Conservation (phyloP, 2,797 vertebrate species). For the Chelon labrosus region DNA sequence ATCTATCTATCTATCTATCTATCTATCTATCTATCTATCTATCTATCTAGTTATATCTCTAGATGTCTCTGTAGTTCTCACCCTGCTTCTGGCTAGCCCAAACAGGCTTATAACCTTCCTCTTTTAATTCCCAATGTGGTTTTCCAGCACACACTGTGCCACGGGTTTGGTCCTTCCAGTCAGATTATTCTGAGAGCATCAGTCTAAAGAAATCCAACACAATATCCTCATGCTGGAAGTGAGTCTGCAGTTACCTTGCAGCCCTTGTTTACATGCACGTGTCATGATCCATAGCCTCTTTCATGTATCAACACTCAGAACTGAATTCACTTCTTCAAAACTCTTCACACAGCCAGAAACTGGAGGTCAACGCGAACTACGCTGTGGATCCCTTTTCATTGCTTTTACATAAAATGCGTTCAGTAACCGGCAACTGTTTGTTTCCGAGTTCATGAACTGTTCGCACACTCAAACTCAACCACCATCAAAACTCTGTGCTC, state of each 20-base stretch:
- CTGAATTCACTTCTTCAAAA: conserved; percentile 7
- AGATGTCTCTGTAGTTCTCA: conserved; percentile 46
- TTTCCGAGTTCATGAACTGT: neutral
- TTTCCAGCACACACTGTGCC: conserved; percentile 56
- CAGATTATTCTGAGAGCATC: conserved; percentile 44
- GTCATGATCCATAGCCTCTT: neutral
- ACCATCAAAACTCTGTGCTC: neutral
- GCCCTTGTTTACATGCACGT: conserved; percentile 2
- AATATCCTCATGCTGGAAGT: conserved; percentile 23
- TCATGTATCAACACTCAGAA: neutral
- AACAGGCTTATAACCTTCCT: conserved; percentile 47
- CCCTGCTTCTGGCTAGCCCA: conserved; percentile 50
- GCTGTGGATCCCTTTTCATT: neutral
- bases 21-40: conserved; percentile 21
- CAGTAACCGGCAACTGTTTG: neutral
- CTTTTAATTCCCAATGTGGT: conserved; percentile 68
- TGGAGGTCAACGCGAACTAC: neutral
- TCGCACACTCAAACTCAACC: neutral
- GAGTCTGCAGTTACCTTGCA: neutral
- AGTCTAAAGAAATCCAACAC: conserved; percentile 6
- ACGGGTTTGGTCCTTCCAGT: conserved; percentile 55
- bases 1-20: conserved; percentile 5
- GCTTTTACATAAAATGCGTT: neutral
- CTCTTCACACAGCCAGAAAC: neutral
- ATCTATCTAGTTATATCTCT: conserved; percentile 29